Percentiles rank a stretch among this genome's conserved stretches.
phyloP scores from a whole-genome alignment of 2,113 vertebrate genomes.

The Anseranas semipalmata region DNA sequence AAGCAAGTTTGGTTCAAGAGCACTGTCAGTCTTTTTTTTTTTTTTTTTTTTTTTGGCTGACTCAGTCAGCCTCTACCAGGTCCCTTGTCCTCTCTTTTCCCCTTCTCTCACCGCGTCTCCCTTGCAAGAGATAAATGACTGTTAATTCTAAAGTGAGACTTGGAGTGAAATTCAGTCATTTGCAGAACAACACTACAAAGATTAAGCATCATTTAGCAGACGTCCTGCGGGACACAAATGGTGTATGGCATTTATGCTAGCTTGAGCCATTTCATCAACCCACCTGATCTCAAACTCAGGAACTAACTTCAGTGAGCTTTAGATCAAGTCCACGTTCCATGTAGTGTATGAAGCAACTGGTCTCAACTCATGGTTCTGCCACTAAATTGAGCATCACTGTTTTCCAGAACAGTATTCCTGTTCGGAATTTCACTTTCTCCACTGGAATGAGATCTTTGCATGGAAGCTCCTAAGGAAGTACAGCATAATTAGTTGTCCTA shows the following conservation, averaged over 20 bases:
- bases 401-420: background rate
- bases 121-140: background rate
- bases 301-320: background rate
- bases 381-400: background rate
- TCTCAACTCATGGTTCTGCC: background rate
- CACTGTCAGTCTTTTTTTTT: background rate
- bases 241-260: background rate
- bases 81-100: background rate
- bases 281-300: background rate
- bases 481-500: background rate
- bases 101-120: background rate
- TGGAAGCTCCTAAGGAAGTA: background rate
- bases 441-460: background rate
- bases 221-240: background rate
- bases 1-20: background rate
- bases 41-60: background rate
- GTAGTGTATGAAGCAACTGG: background rate
- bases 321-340: rapidly evolving
- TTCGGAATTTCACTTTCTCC: background rate
- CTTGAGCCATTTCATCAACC: background rate
- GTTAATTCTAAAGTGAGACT: background rate
- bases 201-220: background rate
- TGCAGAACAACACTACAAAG: background rate
- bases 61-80: background rate
- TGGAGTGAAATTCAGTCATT: background rate